Conservation (phyloP, 2,113 vertebrate species). For the Oryzias javanicus region DNA sequence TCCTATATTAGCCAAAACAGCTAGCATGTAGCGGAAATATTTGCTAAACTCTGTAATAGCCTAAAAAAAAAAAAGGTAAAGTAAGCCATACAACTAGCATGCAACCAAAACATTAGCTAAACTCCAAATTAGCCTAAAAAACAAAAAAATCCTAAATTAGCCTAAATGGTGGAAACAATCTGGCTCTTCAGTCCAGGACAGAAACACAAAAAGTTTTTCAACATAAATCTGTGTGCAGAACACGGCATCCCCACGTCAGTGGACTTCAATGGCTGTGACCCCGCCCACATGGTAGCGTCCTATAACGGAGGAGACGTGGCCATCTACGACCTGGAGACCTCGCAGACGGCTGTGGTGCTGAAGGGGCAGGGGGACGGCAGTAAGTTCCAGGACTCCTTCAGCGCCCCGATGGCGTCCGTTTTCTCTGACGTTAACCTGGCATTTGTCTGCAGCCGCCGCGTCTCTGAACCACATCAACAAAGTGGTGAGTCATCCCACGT, state of each 20-base stretch:
- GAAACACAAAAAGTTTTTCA: background rate
- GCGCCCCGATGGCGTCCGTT: too few relatives aligned
- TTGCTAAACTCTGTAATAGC: too few relatives aligned
- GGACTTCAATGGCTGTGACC: conserved; percentile 96
- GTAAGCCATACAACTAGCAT: too few relatives aligned
- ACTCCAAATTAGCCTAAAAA: too few relatives aligned
- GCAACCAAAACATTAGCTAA: too few relatives aligned
- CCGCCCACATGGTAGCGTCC: conserved; percentile 93
- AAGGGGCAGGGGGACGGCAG: conserved; percentile 87
- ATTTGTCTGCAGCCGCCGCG: conserved; percentile 74
- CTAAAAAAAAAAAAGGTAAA: too few relatives aligned
- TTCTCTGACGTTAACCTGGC: too few relatives aligned
- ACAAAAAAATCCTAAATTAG: too few relatives aligned
- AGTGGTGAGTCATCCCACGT: conserved; percentile 96
- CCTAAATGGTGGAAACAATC: too few relatives aligned
- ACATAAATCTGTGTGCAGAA: conserved; percentile 68
- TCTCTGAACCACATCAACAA: conserved; percentile 91
- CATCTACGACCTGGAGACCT: conserved; percentile 96
- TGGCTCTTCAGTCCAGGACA: too few relatives aligned
- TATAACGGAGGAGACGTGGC: conserved; percentile 88
- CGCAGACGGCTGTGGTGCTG: conserved; percentile 87
- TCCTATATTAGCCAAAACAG: too few relatives aligned
- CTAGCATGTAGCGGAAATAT: too few relatives aligned
- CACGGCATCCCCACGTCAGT: conserved; percentile 92
- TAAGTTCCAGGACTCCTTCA: conserved; percentile 37